Evolutionary conservation across 2,888 invertebrate genomes (phyloP).

Genomic region (Platycnemis pennipes): DNA sequence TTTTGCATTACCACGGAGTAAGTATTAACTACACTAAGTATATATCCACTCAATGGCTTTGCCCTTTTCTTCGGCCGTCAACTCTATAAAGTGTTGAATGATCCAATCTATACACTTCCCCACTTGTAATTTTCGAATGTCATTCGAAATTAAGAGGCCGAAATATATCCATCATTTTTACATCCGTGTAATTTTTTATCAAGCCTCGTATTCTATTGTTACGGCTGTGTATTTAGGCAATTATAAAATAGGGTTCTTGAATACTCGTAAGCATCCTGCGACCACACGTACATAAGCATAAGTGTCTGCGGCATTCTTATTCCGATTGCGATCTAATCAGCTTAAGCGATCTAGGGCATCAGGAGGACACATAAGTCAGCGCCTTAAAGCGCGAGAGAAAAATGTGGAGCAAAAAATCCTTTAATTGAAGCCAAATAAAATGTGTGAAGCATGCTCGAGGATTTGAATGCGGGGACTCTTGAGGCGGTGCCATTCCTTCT

Average conservation of each 20-base stretch:
- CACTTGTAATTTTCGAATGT: no score
- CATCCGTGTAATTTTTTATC: background rate
- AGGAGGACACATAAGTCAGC: background rate
- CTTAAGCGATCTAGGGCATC: constrained; percentile 39
- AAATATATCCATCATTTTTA: background rate
- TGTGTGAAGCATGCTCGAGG: constrained; percentile 15
- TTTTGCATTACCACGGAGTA: no score
- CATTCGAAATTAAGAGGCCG: no score
- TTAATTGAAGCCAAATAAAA: constrained; percentile 65
- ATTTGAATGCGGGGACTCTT: constrained; percentile 36
- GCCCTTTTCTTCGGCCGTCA: no score
- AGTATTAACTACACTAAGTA: no score
- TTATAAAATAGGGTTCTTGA: background rate
- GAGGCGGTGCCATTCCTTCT: background rate
- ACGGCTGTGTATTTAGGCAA: background rate
- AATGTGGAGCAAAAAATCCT: constrained; percentile 26
- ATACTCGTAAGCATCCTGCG: background rate
- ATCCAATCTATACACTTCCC: no score
- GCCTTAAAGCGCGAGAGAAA: background rate
- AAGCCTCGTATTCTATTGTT: background rate
- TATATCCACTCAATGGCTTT: no score
- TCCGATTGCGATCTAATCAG: constrained; percentile 37
- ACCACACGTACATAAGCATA: background rate
- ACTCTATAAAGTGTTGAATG: no score
- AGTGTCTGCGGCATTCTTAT: background rate